phyloP scores from a whole-genome alignment of 2,888 invertebrate genomes.

The Dryomyza anilis region DNA sequence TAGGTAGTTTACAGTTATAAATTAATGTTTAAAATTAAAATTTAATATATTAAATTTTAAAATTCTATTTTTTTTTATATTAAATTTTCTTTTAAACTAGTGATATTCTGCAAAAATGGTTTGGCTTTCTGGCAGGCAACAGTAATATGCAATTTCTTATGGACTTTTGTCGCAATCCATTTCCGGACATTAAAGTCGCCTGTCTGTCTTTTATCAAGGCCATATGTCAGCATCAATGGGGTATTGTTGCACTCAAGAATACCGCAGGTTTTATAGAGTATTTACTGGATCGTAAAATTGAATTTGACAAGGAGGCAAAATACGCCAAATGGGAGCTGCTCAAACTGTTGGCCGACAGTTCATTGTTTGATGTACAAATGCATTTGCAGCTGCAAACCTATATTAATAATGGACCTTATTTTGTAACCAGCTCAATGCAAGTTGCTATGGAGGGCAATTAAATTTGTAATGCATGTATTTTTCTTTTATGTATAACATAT shows the following conservation, averaged over 20 bases:
- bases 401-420: slow-evolving; percentile 79
- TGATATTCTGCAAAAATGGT: slow-evolving; percentile 69
- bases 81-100: no score
- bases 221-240: slow-evolving; percentile 78
- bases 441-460: slow-evolving; percentile 74
- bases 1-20: slow-evolving; percentile 41
- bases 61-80: no score
- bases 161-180: slow-evolving; percentile 75
- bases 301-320: slow-evolving; percentile 66
- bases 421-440: slow-evolving; percentile 71
- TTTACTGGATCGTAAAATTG: slow-evolving; percentile 74
- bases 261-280: slow-evolving; percentile 78
- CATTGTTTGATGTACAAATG: slow-evolving; percentile 68
- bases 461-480: slow-evolving; percentile 15
- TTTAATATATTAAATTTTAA: no score
- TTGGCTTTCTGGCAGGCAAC: slow-evolving; percentile 60
- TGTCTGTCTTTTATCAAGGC: slow-evolving; percentile 71
- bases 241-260: slow-evolving; percentile 73
- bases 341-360: slow-evolving; percentile 65
- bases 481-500: no score
- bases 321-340: slow-evolving; percentile 76
- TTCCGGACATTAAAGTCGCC: slow-evolving; percentile 76
- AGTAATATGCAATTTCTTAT: slow-evolving; percentile 67
- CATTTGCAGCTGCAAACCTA: slow-evolving; percentile 70
- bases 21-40: not conserved